These are phyloP conservation scores for Hippocampus barbouri DNA, from an alignment of 2,113 vertebrate genomes.

Conservation along the genomic window DNA sequence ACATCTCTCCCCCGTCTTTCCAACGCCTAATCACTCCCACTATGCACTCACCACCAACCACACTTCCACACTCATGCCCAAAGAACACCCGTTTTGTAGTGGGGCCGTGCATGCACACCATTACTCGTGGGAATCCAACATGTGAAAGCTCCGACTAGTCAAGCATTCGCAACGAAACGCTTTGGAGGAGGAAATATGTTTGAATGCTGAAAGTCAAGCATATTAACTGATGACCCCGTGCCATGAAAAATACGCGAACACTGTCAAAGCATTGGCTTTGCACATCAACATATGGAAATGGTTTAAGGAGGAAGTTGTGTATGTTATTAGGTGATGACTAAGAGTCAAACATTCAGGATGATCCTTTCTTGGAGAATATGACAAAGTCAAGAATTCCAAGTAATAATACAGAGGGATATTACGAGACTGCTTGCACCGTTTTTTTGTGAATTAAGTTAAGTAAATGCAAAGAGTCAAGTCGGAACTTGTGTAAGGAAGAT, in stretches of 20 bases:
- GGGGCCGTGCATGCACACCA: neutral
- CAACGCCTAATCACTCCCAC: conserved; percentile 21
- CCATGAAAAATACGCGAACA: neutral
- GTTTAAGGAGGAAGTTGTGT: neutral
- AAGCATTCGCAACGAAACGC: neutral
- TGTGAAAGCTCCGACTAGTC: neutral
- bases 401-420: neutral
- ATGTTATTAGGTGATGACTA: neutral
- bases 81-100: neutral
- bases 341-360: neutral
- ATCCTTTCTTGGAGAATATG: neutral
- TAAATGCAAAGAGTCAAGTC: neutral
- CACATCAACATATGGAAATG: neutral
- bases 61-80: neutral
- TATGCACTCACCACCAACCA: neutral
- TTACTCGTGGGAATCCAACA: neutral
- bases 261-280: neutral
- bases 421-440: too few species aligned
- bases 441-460: neutral
- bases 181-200: neutral
- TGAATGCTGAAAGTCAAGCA: neutral
- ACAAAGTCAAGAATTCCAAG: neutral
- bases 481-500: neutral
- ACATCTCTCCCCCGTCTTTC: conserved; percentile 37
- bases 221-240: neutral